Evolutionary conservation across 2,113 vertebrate genomes (phyloP).

Genomic region (Pomatostomus ruficeps): DNA sequence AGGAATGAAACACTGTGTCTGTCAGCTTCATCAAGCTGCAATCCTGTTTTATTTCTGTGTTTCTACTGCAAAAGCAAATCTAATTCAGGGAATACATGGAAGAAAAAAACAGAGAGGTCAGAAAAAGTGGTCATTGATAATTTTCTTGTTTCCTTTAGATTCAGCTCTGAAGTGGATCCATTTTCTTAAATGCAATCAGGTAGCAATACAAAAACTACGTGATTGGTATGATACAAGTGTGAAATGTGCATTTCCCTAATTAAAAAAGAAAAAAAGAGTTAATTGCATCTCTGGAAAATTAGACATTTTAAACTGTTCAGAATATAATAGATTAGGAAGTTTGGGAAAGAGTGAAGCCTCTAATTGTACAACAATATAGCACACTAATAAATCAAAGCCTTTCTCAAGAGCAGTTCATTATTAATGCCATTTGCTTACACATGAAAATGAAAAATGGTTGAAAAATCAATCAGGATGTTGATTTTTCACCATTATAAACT

Average conservation of each 20-base stretch:
- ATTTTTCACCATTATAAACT: slow-evolving; percentile 8
- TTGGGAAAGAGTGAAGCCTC: not conserved
- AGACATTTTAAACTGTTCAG: not conserved
- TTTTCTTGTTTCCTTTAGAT: not conserved
- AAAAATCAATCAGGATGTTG: slow-evolving; percentile 17
- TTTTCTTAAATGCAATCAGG: not conserved
- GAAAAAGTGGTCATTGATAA: not conserved
- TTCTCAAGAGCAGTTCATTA: not conserved
- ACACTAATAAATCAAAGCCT: not conserved
- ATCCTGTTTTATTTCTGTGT: not conserved
- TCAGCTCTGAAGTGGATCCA: not conserved
- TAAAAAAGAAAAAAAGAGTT: not conserved
- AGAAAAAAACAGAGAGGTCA: not conserved
- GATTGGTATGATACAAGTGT: not conserved
- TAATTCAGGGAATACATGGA: not conserved
- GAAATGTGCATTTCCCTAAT: not conserved
- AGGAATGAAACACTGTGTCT: not conserved
- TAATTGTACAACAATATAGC: not conserved
- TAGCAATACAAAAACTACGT: not conserved
- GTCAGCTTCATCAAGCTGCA: not conserved
- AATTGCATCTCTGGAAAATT: not conserved
- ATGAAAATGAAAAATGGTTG: slow-evolving; percentile 7
- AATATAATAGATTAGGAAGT: not conserved
- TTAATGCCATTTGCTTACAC: not conserved
- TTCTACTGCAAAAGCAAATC: not conserved